A percentile compares a stretch with the other conserved stretches of the same genome.
phyloP scores from a whole-genome alignment of 2,888 invertebrate species.

The Sepiola atlantica region DNA sequence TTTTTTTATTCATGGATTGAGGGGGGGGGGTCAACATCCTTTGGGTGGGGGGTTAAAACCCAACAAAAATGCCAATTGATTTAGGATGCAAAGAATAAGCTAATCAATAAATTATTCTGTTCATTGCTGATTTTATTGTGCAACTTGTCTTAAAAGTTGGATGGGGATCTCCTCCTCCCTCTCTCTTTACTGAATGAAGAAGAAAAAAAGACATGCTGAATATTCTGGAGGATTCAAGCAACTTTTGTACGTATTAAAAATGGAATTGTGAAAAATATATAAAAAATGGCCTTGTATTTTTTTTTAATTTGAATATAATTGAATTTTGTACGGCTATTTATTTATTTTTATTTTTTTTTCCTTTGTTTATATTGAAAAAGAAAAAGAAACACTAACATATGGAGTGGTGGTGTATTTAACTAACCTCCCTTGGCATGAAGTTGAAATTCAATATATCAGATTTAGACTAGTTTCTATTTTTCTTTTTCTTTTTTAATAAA shows the following conservation, averaged over 20 bases:
- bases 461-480: no score
- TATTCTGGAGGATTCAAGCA: not conserved
- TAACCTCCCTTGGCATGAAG: no score
- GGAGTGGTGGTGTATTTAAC: no score
- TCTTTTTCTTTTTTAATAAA: no score
- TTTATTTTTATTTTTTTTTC: no score
- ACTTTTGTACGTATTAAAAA: constrained; percentile 17
- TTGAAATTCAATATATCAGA: no score
- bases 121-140: not conserved
- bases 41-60: not conserved
- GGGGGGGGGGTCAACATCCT: not conserved
- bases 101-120: constrained; percentile 19
- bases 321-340: no score
- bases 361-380: no score
- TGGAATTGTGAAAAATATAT: not conserved
- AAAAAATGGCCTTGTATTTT: no score
- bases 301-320: no score
- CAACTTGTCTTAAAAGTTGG: not conserved
- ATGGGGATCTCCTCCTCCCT: not conserved
- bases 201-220: not conserved
- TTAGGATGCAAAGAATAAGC: constrained; percentile 16
- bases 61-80: not conserved
- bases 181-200: not conserved
- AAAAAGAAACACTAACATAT: no score
- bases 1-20: not conserved